These are phyloP conservation scores for Oeneis ivallda DNA, from an alignment of 2,888 invertebrate species.

Conservation along the genomic window DNA sequence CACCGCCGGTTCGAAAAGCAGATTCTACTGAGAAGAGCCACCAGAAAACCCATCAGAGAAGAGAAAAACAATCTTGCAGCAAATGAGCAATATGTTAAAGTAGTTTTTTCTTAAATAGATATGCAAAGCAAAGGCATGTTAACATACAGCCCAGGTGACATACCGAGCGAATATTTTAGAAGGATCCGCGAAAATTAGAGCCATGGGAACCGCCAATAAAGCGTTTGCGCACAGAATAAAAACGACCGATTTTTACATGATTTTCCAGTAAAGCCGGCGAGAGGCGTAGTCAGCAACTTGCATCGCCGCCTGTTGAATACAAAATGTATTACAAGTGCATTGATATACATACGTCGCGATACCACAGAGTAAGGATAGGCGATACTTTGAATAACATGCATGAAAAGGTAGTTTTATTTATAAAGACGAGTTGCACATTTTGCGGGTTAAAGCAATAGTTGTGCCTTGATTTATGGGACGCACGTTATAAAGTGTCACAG, in stretches of 20 bases:
- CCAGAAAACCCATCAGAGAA: no score
- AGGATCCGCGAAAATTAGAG: conserved; percentile 75
- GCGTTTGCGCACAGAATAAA: conserved; percentile 72
- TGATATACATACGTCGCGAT: conserved; percentile 7
- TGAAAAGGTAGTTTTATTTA: background rate
- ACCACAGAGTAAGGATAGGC: no score
- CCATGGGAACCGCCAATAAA: conserved; percentile 79
- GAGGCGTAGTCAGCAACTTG: conserved; percentile 67
- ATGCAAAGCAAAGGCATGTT: conserved; percentile 20
- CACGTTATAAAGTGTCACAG: no score
- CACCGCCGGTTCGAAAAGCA: no score
- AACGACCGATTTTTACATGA: conserved; percentile 78
- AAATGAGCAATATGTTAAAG: no score
- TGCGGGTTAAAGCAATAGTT: background rate
- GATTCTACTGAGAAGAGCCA: no score
- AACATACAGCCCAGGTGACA: conserved; percentile 29
- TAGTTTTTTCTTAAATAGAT: background rate
- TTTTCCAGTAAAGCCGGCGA: conserved; percentile 74
- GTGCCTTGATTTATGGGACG: background rate
- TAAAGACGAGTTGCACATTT: background rate
- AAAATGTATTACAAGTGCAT: conserved; percentile 75
- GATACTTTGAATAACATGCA: background rate
- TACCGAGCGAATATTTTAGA: conserved; percentile 47
- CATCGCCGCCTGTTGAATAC: conserved; percentile 70
- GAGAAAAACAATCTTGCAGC: no score